Base-by-base conservation (phyloP, 1,140 invertebrate species). In the Eurosta solidaginis region DNA sequence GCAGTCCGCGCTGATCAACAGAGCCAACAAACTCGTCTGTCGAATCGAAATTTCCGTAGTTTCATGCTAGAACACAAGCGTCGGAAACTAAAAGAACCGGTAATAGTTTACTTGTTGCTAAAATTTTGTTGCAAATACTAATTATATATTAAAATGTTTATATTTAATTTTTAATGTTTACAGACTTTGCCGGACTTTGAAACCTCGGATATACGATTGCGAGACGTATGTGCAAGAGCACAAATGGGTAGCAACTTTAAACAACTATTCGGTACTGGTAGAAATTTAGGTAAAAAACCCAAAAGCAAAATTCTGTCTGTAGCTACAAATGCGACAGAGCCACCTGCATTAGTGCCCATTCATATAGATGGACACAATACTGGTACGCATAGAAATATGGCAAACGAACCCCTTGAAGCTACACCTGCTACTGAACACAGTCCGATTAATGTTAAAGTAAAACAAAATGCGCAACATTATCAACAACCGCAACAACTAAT, bases 31-130 rank as follows among this genome's bases (percentile, higher is more conserved):
- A 79, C 82, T 29, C 78, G 81, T 27, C 76, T 87, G 3, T 84
- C 90, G 2, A 94, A 95, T 74, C 92, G 93, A n/a, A 89, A 90
- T 36, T 94, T 94, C 81, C 89, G 89, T 76, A 88, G 90, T 49
- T 91, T 95, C 89, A 82, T 96, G 29, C 87, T 89, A 3, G 89
- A 90, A 42, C 93, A 95, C 83, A 92, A 92, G 80, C 90, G 90
- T 78, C 86, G 91, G 81, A 90, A 91, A 88, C 81, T 90, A 12
- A 89, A 90, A 45, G 87, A 88, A 76, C 90, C 92, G 84, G 90
- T 91, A 85, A 83, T 88, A 77, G 79, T 82, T 81, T 80, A 80
- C n/a, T n/a, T n/a, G n/a, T n/a, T n/a, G n/a, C n/a, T n/a, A n/a
- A n/a, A n/a, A n/a, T n/a, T n/a, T n/a, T 63, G 80, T 86, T n/a